Evolutionary conservation across 2,888 invertebrate genomes (phyloP).

Genomic region (Zaprionus lineosus): DNA sequence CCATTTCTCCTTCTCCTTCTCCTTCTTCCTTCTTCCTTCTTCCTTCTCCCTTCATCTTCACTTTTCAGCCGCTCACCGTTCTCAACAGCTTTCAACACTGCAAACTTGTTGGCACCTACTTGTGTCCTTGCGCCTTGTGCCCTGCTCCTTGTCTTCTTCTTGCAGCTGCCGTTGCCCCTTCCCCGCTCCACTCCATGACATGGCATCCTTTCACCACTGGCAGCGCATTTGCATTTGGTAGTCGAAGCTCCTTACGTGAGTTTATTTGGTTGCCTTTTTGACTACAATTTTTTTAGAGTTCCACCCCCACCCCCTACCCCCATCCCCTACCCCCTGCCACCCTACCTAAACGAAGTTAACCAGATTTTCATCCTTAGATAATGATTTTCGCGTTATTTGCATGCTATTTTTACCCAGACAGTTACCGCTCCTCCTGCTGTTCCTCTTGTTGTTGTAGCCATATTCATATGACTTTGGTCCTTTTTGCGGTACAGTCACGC

Average conservation of each 20-base stretch:
- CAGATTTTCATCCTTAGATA: conserved; percentile 74
- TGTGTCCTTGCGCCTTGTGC: conserved; percentile 31
- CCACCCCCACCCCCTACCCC: too few relatives aligned
- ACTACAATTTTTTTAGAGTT: conserved; percentile 69
- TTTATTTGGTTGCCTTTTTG: conserved; percentile 66
- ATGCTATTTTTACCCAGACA: conserved; percentile 40
- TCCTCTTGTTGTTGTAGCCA: conserved; percentile 13
- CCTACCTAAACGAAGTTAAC: conserved; percentile 65
- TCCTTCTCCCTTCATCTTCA: not conserved
- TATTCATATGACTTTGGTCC: conserved; percentile 13
- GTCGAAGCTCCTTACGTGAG: conserved; percentile 30
- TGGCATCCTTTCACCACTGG: conserved; percentile 37
- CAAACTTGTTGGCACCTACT: conserved; percentile 71
- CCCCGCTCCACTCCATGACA: not conserved
- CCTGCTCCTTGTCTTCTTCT: too few relatives aligned
- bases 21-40: not conserved
- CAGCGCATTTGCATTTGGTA: conserved; percentile 63
- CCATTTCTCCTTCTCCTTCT: too few relatives aligned
- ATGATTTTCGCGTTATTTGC: conserved; percentile 77
- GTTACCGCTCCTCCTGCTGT: conserved; percentile 3
- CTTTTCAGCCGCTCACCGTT: conserved; percentile 12
- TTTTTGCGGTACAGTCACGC: conserved; percentile 14
- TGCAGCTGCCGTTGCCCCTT: too few relatives aligned
- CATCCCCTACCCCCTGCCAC: not conserved
- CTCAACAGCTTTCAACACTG: conserved; percentile 50